Percentiles rank a stretch among this genome's conserved stretches.
Conservation (phyloP, 2,797 vertebrate species). For the Premnoplex brunnescens region DNA sequence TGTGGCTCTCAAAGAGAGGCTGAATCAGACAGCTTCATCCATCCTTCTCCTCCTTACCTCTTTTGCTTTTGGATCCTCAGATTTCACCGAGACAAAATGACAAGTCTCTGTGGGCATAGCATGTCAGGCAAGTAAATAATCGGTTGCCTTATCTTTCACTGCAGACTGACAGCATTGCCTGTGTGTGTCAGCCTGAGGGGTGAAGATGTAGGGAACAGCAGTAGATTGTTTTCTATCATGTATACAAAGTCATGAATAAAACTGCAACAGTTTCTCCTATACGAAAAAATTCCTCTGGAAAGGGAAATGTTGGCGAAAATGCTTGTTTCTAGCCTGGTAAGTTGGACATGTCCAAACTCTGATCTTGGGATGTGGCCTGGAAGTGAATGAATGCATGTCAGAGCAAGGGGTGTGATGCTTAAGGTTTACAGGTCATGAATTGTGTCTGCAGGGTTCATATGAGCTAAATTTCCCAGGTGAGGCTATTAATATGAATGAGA, state of each 20-base stretch:
- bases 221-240: not conserved
- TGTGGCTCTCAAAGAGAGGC: not conserved
- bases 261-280: not conserved
- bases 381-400: not conserved
- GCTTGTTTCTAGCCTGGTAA: not conserved
- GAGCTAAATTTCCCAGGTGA: not conserved
- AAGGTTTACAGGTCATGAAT: not conserved
- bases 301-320: not conserved
- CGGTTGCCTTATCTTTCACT: not conserved
- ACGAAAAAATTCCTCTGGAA: not conserved
- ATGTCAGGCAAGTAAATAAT: not conserved
- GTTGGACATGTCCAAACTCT: not conserved
- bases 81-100: not conserved
- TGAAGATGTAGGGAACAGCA: not conserved
- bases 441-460: not conserved
- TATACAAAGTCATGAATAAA: not conserved
- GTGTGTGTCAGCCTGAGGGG: not conserved
- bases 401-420: not conserved
- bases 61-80: not conserved
- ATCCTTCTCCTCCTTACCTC: not conserved
- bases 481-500: not conserved
- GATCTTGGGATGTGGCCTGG: not conserved
- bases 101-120: not conserved
- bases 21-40: not conserved
- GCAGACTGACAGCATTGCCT: not conserved